Conservation (phyloP, 2,888 invertebrate genomes). For the Parnassius orleans region DNA sequence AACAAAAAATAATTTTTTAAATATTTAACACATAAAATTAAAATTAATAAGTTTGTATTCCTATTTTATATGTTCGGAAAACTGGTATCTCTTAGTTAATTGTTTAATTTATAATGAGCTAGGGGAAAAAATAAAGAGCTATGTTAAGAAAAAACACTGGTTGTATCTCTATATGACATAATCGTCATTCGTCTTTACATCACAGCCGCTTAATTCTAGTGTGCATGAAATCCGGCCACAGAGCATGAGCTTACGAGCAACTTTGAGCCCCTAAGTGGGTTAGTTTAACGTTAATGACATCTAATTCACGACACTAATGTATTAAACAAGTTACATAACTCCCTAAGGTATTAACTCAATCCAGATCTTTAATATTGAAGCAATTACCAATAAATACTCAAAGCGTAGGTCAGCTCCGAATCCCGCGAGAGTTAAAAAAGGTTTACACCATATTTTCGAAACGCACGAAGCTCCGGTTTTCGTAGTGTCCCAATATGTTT, state of each 20-base stretch:
- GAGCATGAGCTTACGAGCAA: neutral
- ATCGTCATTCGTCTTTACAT: no score
- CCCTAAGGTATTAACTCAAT: neutral
- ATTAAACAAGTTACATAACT: neutral
- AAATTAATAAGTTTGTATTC: no score
- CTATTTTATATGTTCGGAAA: no score
- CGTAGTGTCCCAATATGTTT: neutral
- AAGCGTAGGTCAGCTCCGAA: neutral
- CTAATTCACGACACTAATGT: neutral
- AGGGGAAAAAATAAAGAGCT: no score
- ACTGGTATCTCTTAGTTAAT: no score
- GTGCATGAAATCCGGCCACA: neutral
- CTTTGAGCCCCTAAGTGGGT: neutral
- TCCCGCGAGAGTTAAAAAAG: neutral
- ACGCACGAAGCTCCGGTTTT: neutral
- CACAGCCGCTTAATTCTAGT: no score
- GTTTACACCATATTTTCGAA: neutral
- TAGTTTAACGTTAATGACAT: neutral
- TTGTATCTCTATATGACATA: no score
- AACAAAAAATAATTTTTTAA: no score
- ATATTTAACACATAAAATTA: no score
- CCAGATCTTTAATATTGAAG: neutral
- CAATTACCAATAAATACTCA: neutral
- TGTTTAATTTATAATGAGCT: no score
- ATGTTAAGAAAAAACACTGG: no score